Evolutionary conservation across 2,797 vertebrate species (phyloP).

Genomic region (Otolemur crassicaudatus): DNA sequence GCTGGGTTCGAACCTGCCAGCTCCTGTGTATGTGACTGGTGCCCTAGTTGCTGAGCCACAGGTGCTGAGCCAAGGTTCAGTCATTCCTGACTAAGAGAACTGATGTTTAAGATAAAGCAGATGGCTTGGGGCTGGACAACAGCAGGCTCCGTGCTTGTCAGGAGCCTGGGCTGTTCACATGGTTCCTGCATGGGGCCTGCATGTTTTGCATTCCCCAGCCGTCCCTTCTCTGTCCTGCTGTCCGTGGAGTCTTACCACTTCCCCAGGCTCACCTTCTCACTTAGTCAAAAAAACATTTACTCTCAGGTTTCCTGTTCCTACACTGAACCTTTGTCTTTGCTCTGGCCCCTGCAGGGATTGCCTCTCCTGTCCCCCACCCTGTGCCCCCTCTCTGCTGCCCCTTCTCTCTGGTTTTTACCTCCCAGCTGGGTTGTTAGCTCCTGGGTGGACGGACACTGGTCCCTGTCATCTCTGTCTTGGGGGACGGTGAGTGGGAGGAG

Average conservation of each 20-base stretch:
- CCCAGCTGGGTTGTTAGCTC: not conserved
- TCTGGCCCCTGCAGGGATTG: not conserved
- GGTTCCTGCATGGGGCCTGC: not conserved
- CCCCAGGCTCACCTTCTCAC: not conserved
- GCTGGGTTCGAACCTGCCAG: too few species aligned
- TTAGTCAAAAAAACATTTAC: not conserved
- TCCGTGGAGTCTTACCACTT: not conserved
- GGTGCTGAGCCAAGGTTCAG: not conserved
- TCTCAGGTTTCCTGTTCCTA: not conserved
- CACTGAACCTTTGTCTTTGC: not conserved
- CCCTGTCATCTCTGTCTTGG: not conserved
- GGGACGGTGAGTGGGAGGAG: not conserved
- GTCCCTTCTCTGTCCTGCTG: not conserved
- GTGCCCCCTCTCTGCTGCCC: not conserved
- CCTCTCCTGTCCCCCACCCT: fast-evolving
- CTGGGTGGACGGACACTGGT: not conserved
- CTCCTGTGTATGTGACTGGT: too few species aligned
- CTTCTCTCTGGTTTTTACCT: not conserved
- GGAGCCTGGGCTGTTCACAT: not conserved
- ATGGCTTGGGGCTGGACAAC: not conserved
- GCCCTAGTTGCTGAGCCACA: too few species aligned
- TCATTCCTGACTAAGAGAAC: not conserved
- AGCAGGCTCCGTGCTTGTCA: not conserved
- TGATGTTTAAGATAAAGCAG: not conserved
- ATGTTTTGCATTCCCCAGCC: not conserved